Conservation (phyloP, 1,140 invertebrate species). For the Belonocnema kinseyi region DNA sequence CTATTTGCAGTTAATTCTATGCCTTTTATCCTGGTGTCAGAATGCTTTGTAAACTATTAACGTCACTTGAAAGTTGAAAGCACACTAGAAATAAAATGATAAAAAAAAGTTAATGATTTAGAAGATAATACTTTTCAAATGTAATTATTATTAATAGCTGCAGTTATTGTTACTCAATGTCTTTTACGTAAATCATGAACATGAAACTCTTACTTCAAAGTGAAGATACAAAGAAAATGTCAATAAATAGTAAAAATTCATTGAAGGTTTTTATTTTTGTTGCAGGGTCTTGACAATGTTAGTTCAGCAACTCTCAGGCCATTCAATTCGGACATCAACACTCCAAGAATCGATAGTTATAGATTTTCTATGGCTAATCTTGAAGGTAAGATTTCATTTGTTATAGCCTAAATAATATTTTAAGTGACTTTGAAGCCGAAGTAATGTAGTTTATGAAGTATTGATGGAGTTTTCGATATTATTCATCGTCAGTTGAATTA, state of each 20-base stretch:
- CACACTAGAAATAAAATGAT: neutral
- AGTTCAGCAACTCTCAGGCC: constrained; percentile 77
- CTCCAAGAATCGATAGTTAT: constrained; percentile 88
- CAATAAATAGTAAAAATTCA: constrained; percentile 13
- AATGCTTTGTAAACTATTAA: no score
- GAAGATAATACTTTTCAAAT: neutral
- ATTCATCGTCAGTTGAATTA: no score
- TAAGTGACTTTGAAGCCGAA: no score
- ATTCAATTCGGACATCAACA: constrained; percentile 79
- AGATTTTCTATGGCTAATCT: constrained; percentile 95
- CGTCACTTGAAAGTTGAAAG: no score
- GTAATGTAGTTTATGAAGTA: no score
- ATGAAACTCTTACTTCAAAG: neutral
- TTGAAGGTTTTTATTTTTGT: constrained; percentile 61
- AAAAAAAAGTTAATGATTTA: neutral
- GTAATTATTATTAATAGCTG: neutral
- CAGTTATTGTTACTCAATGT: neutral
- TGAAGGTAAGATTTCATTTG: constrained; percentile 78
- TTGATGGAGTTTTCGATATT: no score
- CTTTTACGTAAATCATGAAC: neutral
- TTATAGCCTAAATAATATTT: neutral
- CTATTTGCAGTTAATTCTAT: neutral
- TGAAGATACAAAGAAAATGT: neutral
- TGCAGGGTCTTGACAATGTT: constrained; percentile 80
- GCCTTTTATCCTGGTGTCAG: no score